A percentile compares a stretch with the other conserved stretches of the same genome.
phyloP scores from a whole-genome alignment of 30 jellyfish, hydroid and myxozoan species.

The Morbakka virulenta region DNA sequence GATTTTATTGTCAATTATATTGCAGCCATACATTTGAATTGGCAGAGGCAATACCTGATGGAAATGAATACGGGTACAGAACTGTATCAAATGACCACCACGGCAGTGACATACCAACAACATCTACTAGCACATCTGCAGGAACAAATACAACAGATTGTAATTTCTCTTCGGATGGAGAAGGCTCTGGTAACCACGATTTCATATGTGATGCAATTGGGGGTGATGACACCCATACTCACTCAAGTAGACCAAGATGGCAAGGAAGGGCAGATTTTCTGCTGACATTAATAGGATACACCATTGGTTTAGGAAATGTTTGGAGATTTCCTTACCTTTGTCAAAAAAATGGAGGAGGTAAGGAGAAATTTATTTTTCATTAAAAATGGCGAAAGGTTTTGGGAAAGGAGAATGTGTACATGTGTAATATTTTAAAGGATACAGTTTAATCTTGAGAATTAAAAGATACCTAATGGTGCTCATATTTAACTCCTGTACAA shows the following conservation, averaged over 20 bases:
- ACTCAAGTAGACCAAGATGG: conserved; percentile 78
- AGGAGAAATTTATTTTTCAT: too few relatives aligned
- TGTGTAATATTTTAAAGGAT: too few relatives aligned
- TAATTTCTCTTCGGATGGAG: conserved; percentile 79
- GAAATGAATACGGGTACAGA: conserved; percentile 49
- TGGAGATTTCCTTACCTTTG: conserved; percentile 98
- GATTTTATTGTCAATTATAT: too few relatives aligned
- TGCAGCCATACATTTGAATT: conserved; percentile 50
- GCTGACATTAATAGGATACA: conserved; percentile 81
- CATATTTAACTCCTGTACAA: too few relatives aligned
- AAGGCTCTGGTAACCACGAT: conserved; percentile 51
- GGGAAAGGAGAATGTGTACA: too few relatives aligned
- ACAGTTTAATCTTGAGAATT: too few relatives aligned
- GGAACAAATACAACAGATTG: conserved; percentile 76
- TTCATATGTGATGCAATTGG: background rate
- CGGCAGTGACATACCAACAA: conserved; percentile 59
- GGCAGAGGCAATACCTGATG: conserved; percentile 48
- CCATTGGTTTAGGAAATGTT: conserved; percentile 94
- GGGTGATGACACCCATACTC: background rate
- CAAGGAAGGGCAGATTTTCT: conserved; percentile 78
- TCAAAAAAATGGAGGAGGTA: conserved; percentile 98
- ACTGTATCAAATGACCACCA: conserved; percentile 63
- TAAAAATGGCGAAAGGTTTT: too few relatives aligned
- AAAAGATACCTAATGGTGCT: too few relatives aligned
- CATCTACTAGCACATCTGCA: conserved; percentile 78